Conservation (phyloP, 2,888 invertebrate genomes). For the Andrena praecox region DNA sequence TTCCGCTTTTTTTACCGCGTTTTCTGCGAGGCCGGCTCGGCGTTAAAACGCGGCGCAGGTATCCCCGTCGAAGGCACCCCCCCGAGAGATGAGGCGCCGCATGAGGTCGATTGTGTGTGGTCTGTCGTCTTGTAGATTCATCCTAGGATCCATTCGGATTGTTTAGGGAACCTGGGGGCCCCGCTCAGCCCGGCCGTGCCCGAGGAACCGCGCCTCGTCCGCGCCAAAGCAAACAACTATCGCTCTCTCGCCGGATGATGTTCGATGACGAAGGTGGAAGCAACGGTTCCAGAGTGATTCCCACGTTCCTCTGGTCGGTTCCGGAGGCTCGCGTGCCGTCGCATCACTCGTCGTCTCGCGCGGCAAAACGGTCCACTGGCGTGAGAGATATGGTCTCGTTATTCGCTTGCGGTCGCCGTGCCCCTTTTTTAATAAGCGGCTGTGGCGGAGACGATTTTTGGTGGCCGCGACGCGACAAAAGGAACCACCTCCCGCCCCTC, state of each 20-base stretch:
- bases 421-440: constrained; percentile 57
- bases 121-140: constrained; percentile 70
- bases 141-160: constrained; percentile 69
- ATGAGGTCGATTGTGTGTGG: constrained; percentile 71
- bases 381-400: constrained; percentile 63
- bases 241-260: background rate
- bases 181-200: constrained; percentile 29
- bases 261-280: constrained; percentile 14
- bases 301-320: constrained; percentile 62
- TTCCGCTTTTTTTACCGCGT: constrained; percentile 19
- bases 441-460: constrained; percentile 44
- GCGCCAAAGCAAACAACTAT: constrained; percentile 65
- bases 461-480: constrained; percentile 39
- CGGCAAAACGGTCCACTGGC: constrained; percentile 43
- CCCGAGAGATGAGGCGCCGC: constrained; percentile 50
- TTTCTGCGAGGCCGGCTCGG: background rate
- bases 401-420: constrained; percentile 23
- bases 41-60: background rate
- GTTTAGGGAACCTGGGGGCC: constrained; percentile 67
- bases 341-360: constrained; percentile 35
- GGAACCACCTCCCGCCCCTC: constrained; percentile 38
- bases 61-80: constrained; percentile 36
- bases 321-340: constrained; percentile 50
- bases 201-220: no score
- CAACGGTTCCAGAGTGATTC: constrained; percentile 61